Conservation (phyloP, 1,140 invertebrate species). For the Leptonema lineaticorne region DNA sequence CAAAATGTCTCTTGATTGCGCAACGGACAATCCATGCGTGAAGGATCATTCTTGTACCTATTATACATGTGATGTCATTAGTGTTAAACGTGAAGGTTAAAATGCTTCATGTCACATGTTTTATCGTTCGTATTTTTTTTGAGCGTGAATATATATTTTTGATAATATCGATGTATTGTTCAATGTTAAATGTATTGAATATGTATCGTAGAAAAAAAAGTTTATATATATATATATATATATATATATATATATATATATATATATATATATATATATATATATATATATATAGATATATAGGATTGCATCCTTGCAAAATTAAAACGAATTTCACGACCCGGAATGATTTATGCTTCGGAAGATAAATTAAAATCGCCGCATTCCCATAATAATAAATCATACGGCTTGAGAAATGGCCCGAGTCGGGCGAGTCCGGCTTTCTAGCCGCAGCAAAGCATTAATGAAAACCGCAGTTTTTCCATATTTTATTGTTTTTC, state of each 20-base stretch:
- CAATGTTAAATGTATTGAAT: too few species aligned
- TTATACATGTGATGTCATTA: conserved; percentile 21
- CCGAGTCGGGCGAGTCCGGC: not conserved
- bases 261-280: too few species aligned
- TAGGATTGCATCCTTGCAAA: too few species aligned
- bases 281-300: too few species aligned
- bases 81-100: not conserved
- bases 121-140: too few species aligned
- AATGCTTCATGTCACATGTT: not conserved
- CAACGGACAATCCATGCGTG: conserved; percentile 18
- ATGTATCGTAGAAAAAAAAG: too few species aligned
- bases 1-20: conserved; percentile 16
- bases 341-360: not conserved
- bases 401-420: conserved; percentile 2
- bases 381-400: conserved; percentile 22
- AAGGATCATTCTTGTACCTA: conserved; percentile 6
- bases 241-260: too few species aligned
- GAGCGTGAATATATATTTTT: too few species aligned
- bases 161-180: too few species aligned
- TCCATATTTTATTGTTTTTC: not conserved
- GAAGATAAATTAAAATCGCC: conserved; percentile 26
- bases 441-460: not conserved
- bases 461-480: not conserved
- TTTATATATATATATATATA: too few species aligned
- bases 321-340: too few species aligned